These are phyloP conservation scores for Alosa sapidissima DNA, from an alignment of 2,797 vertebrate genomes.

Conservation along the genomic window DNA sequence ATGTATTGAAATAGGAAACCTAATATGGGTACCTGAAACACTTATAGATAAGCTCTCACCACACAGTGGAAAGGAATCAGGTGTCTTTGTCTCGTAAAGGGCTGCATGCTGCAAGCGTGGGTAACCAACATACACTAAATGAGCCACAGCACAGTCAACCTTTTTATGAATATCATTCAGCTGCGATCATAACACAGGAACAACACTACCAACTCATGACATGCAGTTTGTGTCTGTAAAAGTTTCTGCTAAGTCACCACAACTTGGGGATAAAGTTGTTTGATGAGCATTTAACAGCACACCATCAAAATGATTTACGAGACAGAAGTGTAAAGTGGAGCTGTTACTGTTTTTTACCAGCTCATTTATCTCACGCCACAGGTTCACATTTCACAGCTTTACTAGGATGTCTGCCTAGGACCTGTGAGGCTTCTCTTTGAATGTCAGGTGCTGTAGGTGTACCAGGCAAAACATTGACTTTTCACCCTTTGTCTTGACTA, in stretches of 20 bases:
- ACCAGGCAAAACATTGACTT: constrained; percentile 1
- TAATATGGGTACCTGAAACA: neutral
- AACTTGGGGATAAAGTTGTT: neutral
- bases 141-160: neutral
- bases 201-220: neutral
- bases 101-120: neutral
- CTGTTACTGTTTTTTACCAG: neutral
- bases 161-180: neutral
- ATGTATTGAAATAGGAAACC: neutral
- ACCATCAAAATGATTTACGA: neutral
- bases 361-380: neutral
- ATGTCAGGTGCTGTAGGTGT: neutral
- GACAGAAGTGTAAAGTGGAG: neutral
- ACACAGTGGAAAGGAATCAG: neutral
- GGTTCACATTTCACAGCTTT: neutral
- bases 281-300: neutral
- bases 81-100: neutral
- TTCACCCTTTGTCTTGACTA: constrained; percentile 22
- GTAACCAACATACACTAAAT: neutral
- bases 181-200: neutral
- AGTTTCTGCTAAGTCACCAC: neutral
- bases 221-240: neutral
- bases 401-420: neutral
- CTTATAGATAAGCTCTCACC: neutral
- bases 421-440: neutral